Base-by-base conservation (phyloP, 2,797 vertebrate species). In the Acanthurus tractus region DNA sequence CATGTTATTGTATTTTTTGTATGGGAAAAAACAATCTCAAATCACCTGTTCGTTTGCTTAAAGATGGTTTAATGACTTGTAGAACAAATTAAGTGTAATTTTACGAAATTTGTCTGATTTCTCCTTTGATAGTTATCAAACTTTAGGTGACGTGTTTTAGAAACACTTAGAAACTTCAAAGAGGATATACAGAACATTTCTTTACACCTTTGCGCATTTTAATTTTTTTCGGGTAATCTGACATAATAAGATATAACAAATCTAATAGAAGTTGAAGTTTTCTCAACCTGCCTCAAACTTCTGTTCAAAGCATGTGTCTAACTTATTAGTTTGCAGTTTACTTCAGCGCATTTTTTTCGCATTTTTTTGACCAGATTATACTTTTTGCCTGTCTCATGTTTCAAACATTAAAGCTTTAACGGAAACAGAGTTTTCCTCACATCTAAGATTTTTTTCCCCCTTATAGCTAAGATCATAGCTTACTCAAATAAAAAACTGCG, bases 381-480 rank as follows among this genome's bases (percentile, higher is more conserved):
- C n/a, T 20, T 49, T 40, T 17, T 52, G 3, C 17, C 1, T 53
- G 2, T 10, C 23, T 13, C 50, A 38, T 18, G 42, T 63, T 48
- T 56, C 29, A 12, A 4, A 23, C 5, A 53, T 52, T 14, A 8
- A 38, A 3, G 2, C 34, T 42, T 36, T 25, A 13, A 22, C 11
- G 14, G 12, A 18, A 36, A 48, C 9, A 4, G 15, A 1, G 11
- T 4, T 22, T n/a, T 22, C 0, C 1, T 56, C 13, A 17, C 5
- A 4, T 0, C 8, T 17, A 1, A 50, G 3, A 3, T 34, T 9
- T 7, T 8, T 29, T 15, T 1, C 0, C 0, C 52, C 18, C 13
- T 4, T 4, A 50, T 17, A 7, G 8, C 0, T 38, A 7, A 2
- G 12, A 5, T 65, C 61, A 23, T 8, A 20, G 3, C 1, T 62